phyloP scores from a whole-genome alignment of 2,888 invertebrate genomes.

The Agelastica alni region DNA sequence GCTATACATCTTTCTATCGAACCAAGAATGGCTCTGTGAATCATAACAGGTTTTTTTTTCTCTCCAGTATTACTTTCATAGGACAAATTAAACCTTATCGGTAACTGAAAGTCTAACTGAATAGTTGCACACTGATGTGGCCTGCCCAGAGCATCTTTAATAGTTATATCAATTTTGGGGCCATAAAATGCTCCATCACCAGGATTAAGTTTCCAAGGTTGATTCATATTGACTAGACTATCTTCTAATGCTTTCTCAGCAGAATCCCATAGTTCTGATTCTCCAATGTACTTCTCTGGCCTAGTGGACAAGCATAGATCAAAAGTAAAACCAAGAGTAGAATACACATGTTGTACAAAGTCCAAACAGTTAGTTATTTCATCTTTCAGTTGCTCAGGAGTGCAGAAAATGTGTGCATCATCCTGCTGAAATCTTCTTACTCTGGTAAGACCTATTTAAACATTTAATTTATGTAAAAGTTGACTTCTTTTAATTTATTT shows the following conservation, averaged over 20 bases:
- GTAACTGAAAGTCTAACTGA: slow-evolving; percentile 97
- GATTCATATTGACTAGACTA: slow-evolving; percentile 82
- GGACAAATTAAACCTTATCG: slow-evolving; percentile 83
- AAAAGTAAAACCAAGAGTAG: slow-evolving; percentile 93
- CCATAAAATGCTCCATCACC: slow-evolving; percentile 99
- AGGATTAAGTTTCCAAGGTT: slow-evolving; percentile 88
- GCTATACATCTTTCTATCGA: slow-evolving; percentile 98
- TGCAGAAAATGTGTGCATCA: slow-evolving; percentile 98
- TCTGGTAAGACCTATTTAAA: slow-evolving; percentile 87
- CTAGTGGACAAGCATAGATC: slow-evolving; percentile 90
- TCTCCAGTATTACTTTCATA: slow-evolving; percentile 84
- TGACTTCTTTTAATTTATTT: neutral
- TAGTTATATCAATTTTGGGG: slow-evolving; percentile 98
- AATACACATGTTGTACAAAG: slow-evolving; percentile 85
- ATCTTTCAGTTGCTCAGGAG: slow-evolving; percentile 80
- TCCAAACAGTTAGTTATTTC: slow-evolving; percentile 85
- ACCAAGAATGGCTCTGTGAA: slow-evolving; percentile 95
- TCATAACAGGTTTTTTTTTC: slow-evolving; percentile 93
- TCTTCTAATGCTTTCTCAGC: slow-evolving; percentile 89
- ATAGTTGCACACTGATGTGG: slow-evolving; percentile 96
- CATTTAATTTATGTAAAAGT: slow-evolving; percentile 51
- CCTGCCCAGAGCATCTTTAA: slow-evolving; percentile 87
- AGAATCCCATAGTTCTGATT: slow-evolving; percentile 82
- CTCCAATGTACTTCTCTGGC: slow-evolving; percentile 92
- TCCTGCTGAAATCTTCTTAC: slow-evolving; percentile 98